Base-by-base conservation (phyloP, 2,888 invertebrate genomes). In the Polia nebulosa region DNA sequence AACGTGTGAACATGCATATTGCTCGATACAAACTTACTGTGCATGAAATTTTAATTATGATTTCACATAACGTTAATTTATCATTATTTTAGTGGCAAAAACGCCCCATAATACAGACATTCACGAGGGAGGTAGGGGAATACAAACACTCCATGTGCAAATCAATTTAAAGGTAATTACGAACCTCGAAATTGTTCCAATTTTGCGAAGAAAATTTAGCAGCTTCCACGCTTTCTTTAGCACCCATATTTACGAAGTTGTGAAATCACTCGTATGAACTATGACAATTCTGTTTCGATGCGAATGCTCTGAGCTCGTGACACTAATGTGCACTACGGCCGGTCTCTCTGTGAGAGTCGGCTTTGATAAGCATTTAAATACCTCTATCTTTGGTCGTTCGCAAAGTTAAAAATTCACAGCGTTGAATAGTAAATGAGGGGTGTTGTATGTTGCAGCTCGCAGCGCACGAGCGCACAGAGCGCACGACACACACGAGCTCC, bases 171-270 rank as follows among this genome's bases (percentile, higher is more conserved):
- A 92, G 91, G 90, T 93, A 88, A 82, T 93, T 96, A 96, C 96
- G 96, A 97, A 97, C 97, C 97, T 97, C 97, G 91, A 97, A 96
- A 95, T 97, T 97, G 96, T 97, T 97, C 97, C 97, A 97, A 96
- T 97, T 97, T 96, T 97, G 97, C 95, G 97, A 97, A 96, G 97
- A 97, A 96, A 97, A 97, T 96, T 97, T 97, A 92, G 97, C 97
- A 91, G 97, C 97, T 94, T 97, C 97, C 93, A 97, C 97, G 96
- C 97, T 97, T 94, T 97, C 97, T 96, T 97, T 97, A 94, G 97
- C 97, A 95, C 97, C 97, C 97, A 97, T 97, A 93, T 95, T 96
- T 94, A 94, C 89, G 91, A 90, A 93, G 89, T 92, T 88, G 93
- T 93, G 92, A 92, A 90, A 92, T 93, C 95, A 94, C 95, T 95